Evolutionary conservation across 2,888 invertebrate species (phyloP), one percentile per base, ranked within the genome.

Genomic region (Tetragonisca angustula): DNA sequence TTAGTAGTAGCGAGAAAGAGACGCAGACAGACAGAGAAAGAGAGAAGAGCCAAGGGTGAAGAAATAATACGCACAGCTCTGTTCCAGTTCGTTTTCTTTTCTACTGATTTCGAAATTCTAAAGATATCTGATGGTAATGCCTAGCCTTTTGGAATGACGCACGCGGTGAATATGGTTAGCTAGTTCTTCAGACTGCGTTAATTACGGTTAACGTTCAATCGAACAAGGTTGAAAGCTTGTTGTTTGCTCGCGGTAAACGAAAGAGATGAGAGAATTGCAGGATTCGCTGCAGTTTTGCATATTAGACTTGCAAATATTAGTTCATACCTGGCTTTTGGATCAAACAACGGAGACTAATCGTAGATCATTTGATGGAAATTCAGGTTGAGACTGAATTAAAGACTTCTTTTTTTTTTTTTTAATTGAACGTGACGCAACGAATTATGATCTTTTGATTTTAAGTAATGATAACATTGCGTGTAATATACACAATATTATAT

Each of bases 101-200:
- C 32, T 3, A 4, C 11, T 24, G n/a, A 21, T 64, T 71, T 77
- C 72, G 24, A 77, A 77, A 64, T 77, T 72, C 76, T 2, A 0
- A 13, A 27, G 21, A 21, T 24, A 54, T 17, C 43, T 21, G 56
- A 43, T 19, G 0, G 43, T 24, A 59, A 36, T 59, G 17, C 15
- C 15, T 52, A 54, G 24, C 13, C 24, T 24, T 43, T 49, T 43
- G 21, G n/a, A 65, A n/a, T 64, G 64, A 43, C 65, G 43, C 4
- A 64, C 19, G 43, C 43, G 32, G 13, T 21, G 62, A 21, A 11
- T 32, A 32, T 17, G 32, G 9, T 17, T 32, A 6, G 19, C 32
- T 64, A 27, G 24, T 21, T 21, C 21, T 43, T 43, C 65, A 43
- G 17, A 65, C 15, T 43, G 43, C 17, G 43, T 27, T 65, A 65